Evolutionary conservation across 2,797 vertebrate species (phyloP).

Genomic region (Micropoecilia bifurca): DNA sequence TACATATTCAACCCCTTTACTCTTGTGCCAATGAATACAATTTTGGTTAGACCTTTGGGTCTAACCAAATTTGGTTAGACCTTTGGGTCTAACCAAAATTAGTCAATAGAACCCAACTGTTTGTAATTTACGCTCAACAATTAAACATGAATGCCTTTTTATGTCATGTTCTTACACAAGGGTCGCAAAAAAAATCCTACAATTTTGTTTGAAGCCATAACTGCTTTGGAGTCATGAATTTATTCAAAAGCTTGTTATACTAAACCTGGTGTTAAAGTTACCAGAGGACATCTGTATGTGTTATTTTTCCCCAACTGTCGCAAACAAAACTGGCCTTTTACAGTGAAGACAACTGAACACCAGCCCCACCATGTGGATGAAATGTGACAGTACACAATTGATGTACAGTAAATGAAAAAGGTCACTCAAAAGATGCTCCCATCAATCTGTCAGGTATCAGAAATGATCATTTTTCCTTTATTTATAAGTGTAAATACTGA

Average conservation of each 20-base stretch:
- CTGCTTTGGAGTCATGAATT: too few species aligned
- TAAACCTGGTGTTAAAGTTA: background rate
- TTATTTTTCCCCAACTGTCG: background rate
- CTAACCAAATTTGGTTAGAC: too few species aligned
- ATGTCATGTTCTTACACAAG: background rate
- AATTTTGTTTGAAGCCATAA: background rate
- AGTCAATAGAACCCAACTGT: background rate
- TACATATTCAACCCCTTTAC: background rate
- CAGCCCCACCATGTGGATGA: constrained; percentile 38
- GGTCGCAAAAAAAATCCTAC: background rate
- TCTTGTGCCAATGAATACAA: background rate
- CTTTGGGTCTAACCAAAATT: background rate
- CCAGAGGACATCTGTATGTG: too few species aligned
- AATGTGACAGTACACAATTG: background rate
- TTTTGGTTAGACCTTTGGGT: too few species aligned
- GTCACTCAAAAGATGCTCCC: background rate
- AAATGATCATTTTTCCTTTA: too few species aligned
- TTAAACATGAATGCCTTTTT: background rate
- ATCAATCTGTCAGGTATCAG: background rate
- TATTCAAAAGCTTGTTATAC: background rate
- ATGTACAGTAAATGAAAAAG: background rate
- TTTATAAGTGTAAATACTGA: background rate
- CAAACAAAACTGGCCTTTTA: background rate
- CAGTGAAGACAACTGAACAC: background rate
- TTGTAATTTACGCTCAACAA: background rate